A percentile compares a stretch with the other conserved stretches of the same genome.
phyloP scores from a whole-genome alignment of 2,888 invertebrate genomes.

The Tinea semifulvella region DNA sequence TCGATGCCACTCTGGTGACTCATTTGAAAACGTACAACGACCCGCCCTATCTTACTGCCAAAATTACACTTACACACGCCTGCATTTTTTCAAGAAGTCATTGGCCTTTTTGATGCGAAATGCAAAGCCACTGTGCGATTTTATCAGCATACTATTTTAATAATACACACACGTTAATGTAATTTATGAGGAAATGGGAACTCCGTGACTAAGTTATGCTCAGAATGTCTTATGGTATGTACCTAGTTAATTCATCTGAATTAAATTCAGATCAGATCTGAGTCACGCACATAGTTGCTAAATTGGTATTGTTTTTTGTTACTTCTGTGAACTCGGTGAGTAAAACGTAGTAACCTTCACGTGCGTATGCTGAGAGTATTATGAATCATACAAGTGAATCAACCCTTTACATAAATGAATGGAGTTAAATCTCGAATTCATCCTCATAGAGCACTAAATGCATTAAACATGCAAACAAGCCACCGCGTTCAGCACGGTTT shows the following conservation, averaged over 20 bases:
- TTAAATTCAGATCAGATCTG: constrained; percentile 4
- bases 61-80: constrained; percentile 30
- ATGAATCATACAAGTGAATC: constrained; percentile 9
- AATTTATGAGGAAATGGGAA: background rate
- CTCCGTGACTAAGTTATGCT: constrained; percentile 7
- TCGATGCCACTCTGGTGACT: background rate
- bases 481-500: background rate
- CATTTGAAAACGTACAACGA: constrained; percentile 37
- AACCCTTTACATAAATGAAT: constrained; percentile 3
- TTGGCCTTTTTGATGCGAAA: constrained; percentile 8
- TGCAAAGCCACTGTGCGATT: background rate
- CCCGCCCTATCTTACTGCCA: constrained; percentile 38
- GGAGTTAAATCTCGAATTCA: background rate
- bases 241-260: background rate
- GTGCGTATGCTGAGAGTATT: constrained; percentile 3
- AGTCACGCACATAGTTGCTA: constrained; percentile 6
- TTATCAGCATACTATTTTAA: background rate
- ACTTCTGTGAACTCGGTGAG: background rate
- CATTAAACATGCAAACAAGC: constrained; percentile 42
- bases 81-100: constrained; percentile 23
- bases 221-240: background rate
- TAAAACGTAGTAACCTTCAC: constrained; percentile 10
- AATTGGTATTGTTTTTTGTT: constrained; percentile 3
- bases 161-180: background rate
- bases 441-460: constrained; percentile 28